Percentiles rank a stretch among this genome's conserved stretches.
phyloP scores from a whole-genome alignment of 1,140 invertebrate species.

The Megalopta genalis region DNA sequence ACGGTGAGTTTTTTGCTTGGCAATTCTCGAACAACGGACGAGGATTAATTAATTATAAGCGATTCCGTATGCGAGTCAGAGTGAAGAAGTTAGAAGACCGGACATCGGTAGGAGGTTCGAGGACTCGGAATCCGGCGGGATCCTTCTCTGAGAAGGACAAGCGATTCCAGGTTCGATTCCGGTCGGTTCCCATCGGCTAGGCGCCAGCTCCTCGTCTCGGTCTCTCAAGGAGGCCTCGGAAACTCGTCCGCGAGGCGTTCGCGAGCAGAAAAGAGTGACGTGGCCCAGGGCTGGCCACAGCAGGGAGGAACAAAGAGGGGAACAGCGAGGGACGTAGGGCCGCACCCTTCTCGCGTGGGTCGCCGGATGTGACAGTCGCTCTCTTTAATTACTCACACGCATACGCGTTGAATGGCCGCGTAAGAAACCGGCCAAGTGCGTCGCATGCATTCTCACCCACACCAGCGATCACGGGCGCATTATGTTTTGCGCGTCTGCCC shows the following conservation, averaged over 20 bases:
- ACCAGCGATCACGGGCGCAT: slow-evolving; percentile 39
- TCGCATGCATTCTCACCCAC: slow-evolving; percentile 53
- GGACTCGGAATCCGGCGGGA: neutral
- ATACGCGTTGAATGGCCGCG: slow-evolving; percentile 60
- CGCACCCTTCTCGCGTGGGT: slow-evolving; percentile 80
- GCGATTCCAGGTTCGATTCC: neutral
- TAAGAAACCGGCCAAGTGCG: slow-evolving; percentile 57
- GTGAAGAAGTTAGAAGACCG: no score
- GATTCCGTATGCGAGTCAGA: no score
- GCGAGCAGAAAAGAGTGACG: slow-evolving; percentile 47
- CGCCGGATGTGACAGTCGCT: slow-evolving; percentile 80
- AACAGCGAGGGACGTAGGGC: slow-evolving; percentile 62
- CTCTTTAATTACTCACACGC: slow-evolving; percentile 80
- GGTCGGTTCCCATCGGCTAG: slow-evolving; percentile 2
- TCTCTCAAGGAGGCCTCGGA: slow-evolving; percentile 29
- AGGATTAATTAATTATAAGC: no score
- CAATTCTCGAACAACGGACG: no score
- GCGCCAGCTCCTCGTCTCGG: slow-evolving; percentile 25
- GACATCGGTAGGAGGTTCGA: no score
- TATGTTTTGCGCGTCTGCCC: slow-evolving; percentile 67
- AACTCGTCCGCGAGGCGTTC: slow-evolving; percentile 42
- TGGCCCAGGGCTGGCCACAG: slow-evolving; percentile 49
- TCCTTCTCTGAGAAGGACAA: no score
- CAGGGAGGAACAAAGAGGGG: slow-evolving; percentile 31
- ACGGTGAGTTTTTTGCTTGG: no score